A percentile compares a stretch with the other conserved stretches of the same genome.
These are phyloP conservation scores for Heliconius hermathena DNA, from an alignment of 1,140 invertebrate species.

Conservation along the genomic window DNA sequence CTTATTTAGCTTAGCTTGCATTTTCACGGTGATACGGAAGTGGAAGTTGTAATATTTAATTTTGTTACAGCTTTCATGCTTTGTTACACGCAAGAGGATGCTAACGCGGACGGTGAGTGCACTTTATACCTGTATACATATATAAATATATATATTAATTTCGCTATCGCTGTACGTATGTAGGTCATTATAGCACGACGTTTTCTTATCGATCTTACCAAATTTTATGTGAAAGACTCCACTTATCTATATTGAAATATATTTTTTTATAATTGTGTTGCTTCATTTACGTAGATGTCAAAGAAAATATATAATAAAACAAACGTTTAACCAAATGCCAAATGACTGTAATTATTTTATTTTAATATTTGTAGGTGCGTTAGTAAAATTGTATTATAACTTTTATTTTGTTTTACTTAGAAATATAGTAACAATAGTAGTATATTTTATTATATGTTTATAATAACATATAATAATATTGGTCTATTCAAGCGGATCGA, in stretches of 20 bases:
- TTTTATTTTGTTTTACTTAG: background rate
- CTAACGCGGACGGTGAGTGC: slow-evolving; percentile 92
- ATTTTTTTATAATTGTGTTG: background rate
- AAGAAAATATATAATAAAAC: too few relatives aligned
- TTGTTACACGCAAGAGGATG: slow-evolving; percentile 95
- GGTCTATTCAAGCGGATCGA: slow-evolving; percentile 31
- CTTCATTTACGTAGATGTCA: too few relatives aligned
- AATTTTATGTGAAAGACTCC: background rate
- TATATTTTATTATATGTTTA: background rate
- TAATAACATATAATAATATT: slow-evolving; percentile 2
- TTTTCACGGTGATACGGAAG: slow-evolving; percentile 16
- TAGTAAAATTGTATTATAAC: background rate
- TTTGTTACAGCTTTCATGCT: slow-evolving; percentile 94
- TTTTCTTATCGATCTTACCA: slow-evolving; percentile 48
- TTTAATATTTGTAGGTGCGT: background rate
- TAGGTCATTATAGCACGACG: slow-evolving; percentile 57
- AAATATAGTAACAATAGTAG: too few relatives aligned
- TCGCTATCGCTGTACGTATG: slow-evolving; percentile 71
- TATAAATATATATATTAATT: slow-evolving; percentile 50
- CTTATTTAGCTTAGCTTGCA: slow-evolving; percentile 8
- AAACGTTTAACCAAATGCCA: too few relatives aligned
- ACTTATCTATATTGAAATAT: background rate
- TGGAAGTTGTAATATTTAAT: slow-evolving; percentile 57
- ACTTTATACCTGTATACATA: slow-evolving; percentile 36
- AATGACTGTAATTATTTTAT: too few relatives aligned